Conservation (phyloP, 1,140 invertebrate species). For the Macrobrachium nipponense region DNA sequence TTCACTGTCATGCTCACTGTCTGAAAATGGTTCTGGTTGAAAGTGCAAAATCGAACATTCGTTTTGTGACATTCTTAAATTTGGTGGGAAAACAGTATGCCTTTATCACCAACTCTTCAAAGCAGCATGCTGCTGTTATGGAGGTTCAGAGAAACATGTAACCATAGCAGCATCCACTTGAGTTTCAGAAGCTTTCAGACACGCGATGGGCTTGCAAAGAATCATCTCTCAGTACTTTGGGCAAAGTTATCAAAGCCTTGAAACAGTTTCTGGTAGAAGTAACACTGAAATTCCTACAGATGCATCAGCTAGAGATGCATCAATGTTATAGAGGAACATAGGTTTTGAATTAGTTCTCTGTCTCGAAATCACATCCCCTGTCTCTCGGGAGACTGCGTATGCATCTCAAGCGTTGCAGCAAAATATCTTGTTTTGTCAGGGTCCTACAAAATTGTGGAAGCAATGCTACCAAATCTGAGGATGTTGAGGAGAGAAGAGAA, state of each 20-base stretch:
- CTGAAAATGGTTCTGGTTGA: constrained; percentile 19
- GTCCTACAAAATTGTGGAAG: too few species aligned
- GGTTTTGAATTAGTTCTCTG: too few species aligned
- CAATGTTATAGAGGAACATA: too few species aligned
- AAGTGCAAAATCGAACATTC: constrained; percentile 22
- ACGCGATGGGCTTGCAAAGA: constrained; percentile 26
- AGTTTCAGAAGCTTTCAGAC: constrained; percentile 31
- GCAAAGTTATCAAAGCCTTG: constrained; percentile 6
- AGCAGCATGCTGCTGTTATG: constrained; percentile 15
- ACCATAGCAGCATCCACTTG: constrained; percentile 6
- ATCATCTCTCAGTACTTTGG: constrained; percentile 18
- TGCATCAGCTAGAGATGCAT: too few species aligned
- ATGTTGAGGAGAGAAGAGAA: too few species aligned
- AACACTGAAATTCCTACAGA: too few species aligned
- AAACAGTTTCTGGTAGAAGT: neutral
- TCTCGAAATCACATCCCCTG: too few species aligned
- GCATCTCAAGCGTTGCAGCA: too few species aligned
- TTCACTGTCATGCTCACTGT: constrained; percentile 26
- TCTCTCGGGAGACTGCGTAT: too few species aligned
- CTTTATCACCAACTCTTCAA: constrained; percentile 18
- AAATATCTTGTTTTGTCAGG: too few species aligned
- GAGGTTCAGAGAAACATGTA: constrained; percentile 11
- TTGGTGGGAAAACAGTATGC: constrained; percentile 12
- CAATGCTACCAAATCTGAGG: too few species aligned
- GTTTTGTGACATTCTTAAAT: constrained; percentile 19